Evolutionary conservation across 2,888 invertebrate species (phyloP).

Genomic region (Abrostola triplasia): DNA sequence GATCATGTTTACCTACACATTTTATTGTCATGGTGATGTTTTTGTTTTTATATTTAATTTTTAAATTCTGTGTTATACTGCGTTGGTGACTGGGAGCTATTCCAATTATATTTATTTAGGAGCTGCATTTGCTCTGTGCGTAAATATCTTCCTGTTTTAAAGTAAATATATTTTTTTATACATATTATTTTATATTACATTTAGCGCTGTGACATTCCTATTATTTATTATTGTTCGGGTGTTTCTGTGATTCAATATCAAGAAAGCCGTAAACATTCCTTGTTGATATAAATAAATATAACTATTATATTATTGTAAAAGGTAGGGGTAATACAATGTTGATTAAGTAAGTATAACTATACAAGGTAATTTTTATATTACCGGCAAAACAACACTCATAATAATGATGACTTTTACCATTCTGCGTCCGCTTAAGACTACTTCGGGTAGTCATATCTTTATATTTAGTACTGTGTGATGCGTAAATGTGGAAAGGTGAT

Average conservation of each 20-base stretch:
- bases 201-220: constrained; percentile 36
- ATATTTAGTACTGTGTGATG: no score
- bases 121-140: background rate
- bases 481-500: no score
- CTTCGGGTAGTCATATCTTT: no score
- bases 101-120: background rate
- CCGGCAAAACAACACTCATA: no score
- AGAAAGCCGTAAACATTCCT: constrained; percentile 23
- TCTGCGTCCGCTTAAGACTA: no score
- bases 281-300: constrained; percentile 1
- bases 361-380: no score
- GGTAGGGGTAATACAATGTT: constrained; percentile 5
- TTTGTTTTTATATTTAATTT: constrained; percentile 37
- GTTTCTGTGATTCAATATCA: constrained; percentile 5
- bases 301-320: background rate
- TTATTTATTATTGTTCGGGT: constrained; percentile 18
- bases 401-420: no score
- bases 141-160: background rate
- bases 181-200: background rate
- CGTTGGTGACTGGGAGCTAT: constrained; percentile 31
- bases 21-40: constrained; percentile 28
- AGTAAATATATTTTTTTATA: constrained; percentile 10
- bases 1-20: constrained; percentile 4
- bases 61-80: constrained; percentile 16
- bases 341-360: background rate